Percentiles rank a stretch among this genome's conserved stretches.
Evolutionary conservation across 2,113 vertebrate genomes (phyloP).

Genomic region (Arenaria interpres): DNA sequence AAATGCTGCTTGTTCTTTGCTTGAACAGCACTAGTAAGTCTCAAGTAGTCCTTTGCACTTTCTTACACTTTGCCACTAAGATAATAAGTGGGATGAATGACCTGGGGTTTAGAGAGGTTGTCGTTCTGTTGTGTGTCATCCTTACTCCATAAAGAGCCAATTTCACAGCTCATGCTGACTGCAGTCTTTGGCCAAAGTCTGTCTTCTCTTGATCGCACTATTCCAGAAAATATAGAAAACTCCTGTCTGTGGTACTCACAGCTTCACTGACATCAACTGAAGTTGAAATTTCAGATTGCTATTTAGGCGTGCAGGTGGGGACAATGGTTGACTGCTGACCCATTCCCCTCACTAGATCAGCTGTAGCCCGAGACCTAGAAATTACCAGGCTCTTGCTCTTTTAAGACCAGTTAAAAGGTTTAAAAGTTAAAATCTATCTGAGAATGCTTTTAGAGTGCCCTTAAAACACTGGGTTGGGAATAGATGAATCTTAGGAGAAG

Average conservation of each 20-base stretch:
- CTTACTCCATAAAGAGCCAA: background rate
- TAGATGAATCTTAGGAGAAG: background rate
- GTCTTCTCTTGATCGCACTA: background rate
- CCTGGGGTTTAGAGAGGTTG: background rate
- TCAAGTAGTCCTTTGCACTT: background rate
- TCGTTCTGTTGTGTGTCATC: background rate
- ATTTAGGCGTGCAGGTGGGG: background rate
- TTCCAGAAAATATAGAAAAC: background rate
- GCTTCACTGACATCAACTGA: background rate
- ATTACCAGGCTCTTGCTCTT: background rate
- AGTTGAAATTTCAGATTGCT: background rate
- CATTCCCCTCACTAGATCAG: background rate
- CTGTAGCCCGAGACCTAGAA: background rate
- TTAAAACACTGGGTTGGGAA: background rate
- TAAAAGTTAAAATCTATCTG: background rate
- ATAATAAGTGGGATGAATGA: background rate
- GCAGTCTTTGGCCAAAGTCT: background rate
- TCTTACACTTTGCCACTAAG: background rate
- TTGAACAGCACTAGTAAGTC: background rate
- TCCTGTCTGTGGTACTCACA: background rate
- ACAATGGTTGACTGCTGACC: background rate
- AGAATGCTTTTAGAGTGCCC: background rate
- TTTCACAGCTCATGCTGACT: background rate
- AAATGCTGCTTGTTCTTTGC: background rate
- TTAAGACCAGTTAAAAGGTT: background rate